Evolutionary conservation across 1,140 invertebrate species (phyloP).

Genomic region (Aphidius gifuensis): DNA sequence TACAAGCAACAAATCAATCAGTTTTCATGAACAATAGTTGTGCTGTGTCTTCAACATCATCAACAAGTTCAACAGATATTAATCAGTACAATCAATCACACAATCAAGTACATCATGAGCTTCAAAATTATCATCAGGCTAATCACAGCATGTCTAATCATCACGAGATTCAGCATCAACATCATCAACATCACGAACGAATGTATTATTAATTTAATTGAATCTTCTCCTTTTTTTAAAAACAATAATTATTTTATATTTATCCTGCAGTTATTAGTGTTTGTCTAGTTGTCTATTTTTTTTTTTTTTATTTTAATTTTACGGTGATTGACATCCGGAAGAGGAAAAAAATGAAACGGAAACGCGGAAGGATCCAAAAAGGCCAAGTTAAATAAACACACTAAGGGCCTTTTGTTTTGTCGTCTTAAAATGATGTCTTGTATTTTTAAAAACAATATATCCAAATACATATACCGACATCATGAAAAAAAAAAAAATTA

Average conservation of each 20-base stretch:
- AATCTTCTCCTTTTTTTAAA: background rate
- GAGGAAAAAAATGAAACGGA: conserved; percentile 14
- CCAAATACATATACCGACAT: no score
- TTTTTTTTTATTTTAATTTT: conserved; percentile 22
- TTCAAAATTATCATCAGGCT: conserved; percentile 37
- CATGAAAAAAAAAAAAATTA: no score
- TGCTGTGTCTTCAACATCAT: conserved; percentile 39
- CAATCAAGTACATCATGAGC: conserved; percentile 36
- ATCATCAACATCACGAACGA: conserved; percentile 25
- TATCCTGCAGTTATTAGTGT: conserved; percentile 2
- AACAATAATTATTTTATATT: background rate
- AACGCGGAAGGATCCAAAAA: conserved; percentile 35
- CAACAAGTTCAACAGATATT: conserved; percentile 25
- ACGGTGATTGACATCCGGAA: conserved; percentile 28
- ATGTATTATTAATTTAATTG: conserved; percentile 39
- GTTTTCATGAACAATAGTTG: conserved; percentile 44
- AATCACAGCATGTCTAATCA: conserved; percentile 35
- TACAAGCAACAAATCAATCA: conserved; percentile 37
- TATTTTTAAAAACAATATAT: no score
- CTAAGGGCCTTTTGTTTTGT: conserved; percentile 35
- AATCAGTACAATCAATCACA: conserved; percentile 36
- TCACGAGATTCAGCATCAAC: conserved; percentile 9
- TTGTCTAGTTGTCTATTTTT: conserved; percentile 6
- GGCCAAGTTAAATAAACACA: conserved; percentile 43
- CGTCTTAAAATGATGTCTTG: no score